Base-by-base conservation (phyloP, 2,888 invertebrate species). In the Horisme vitalbata region DNA sequence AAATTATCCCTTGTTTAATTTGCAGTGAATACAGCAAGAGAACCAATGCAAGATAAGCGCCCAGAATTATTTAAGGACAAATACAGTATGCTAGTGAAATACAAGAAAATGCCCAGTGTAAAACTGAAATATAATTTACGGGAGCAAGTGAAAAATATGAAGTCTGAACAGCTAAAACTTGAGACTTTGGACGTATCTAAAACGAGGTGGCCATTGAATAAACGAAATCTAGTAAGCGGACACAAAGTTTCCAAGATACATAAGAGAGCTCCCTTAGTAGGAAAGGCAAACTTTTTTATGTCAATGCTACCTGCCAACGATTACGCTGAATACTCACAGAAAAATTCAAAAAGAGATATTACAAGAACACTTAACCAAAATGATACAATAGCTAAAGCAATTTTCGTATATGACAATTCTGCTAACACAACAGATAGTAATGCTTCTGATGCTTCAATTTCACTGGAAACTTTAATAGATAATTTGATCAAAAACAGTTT, bases 121-220 rank as follows among this genome's bases (percentile, higher is more conserved):
- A 70, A 83, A 55, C 55, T 86, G n/a, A 73, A 65, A 45, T 84
- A 86, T 31, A 80, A 80, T 46, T 61, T 82, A 21, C 65, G 79
- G 21, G 84, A 87, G 45, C 81, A 83, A 54, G 72, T 84, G 0
- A 85, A 75, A 51, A 75, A 82, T 38, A 71, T 62, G 41, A 83
- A 76, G 46, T 60, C 74, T 15, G 74, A 78, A 7, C 52, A 60
- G 35, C 18, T 68, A 0, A 79, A 69, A 57, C 45, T 53, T 24
- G 76, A 79, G 26, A 65, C 59, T 7, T 49, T 67, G 4, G 79
- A 79, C 28, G 57, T 76, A 5, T 74, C 76, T 0, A 79, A 74
- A 45, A 75, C 78, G 26, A 75, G 79, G 51, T 84, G 85, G 85
- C 81, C 83, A 0, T 41, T 63, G 37, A 71, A 68, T 23, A 75